Evolutionary conservation across 2,797 vertebrate species (phyloP).

Genomic region (Bryconaethiops microstoma): DNA sequence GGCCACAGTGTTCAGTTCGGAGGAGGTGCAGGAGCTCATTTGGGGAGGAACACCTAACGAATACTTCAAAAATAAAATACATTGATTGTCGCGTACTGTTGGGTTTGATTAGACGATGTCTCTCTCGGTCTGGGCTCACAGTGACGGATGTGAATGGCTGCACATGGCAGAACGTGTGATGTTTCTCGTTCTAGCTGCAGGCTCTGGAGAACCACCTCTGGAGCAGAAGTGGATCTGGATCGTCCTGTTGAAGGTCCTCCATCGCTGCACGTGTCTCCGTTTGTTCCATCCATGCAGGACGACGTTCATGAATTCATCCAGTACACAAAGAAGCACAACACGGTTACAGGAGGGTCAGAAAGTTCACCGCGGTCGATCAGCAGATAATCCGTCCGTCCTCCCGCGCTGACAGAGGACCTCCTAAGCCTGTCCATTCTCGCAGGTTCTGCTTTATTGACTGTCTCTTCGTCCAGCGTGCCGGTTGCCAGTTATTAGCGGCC

Average conservation of each 20-base stretch:
- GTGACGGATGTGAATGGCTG: neutral
- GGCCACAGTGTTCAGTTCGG: neutral
- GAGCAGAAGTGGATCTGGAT: neutral
- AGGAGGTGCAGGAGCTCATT: neutral
- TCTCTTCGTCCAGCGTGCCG: constrained; percentile 70
- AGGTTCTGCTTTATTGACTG: constrained; percentile 71
- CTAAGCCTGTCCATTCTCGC: constrained; percentile 44
- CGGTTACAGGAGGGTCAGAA: constrained; percentile 67
- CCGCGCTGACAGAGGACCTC: constrained; percentile 34
- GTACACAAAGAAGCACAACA: constrained; percentile 58
- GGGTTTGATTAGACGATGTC: constrained; percentile 13
- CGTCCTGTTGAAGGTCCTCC: neutral
- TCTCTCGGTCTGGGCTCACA: neutral
- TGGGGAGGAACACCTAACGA: neutral
- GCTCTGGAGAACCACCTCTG: neutral
- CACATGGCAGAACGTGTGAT: neutral
- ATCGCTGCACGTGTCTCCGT: constrained; percentile 21
- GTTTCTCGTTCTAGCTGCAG: neutral
- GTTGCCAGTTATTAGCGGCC: constrained; percentile 66
- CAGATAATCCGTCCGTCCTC: constrained; percentile 39
- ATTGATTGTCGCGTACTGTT: constrained; percentile 54
- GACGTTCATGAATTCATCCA: constrained; percentile 9
- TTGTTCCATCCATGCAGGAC: constrained; percentile 41
- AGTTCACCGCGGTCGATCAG: constrained; percentile 68
- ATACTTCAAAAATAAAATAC: constrained; percentile 20